These are phyloP conservation scores for Noctuana brunneofusca DNA, from an alignment of 2,888 invertebrate genomes.

Conservation along the genomic window DNA sequence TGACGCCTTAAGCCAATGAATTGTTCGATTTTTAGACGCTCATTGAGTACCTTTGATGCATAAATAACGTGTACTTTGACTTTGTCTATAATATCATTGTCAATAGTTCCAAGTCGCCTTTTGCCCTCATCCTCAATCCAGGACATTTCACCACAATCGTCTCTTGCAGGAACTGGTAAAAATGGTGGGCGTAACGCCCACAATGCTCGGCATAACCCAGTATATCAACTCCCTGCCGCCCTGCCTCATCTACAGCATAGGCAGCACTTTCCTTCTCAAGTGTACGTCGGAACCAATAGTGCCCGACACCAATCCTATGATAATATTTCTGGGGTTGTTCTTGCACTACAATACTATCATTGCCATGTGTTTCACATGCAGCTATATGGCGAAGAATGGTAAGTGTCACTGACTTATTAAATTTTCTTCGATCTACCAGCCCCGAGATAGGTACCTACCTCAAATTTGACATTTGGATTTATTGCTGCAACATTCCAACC, in stretches of 20 bases:
- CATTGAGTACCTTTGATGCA: too few species aligned
- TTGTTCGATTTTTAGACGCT: too few species aligned
- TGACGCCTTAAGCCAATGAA: too few species aligned
- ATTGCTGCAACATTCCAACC: too few species aligned
- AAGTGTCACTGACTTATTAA: conserved; percentile 40
- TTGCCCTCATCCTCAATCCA: not conserved
- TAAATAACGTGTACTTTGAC: too few species aligned
- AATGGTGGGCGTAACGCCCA: conserved; percentile 88
- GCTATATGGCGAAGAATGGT: conserved; percentile 86
- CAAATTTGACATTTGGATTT: too few species aligned
- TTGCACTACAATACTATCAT: conserved; percentile 84
- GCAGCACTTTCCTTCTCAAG: conserved; percentile 64
- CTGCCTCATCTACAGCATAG: conserved; percentile 74
- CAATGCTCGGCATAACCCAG: conserved; percentile 86
- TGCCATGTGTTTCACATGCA: conserved; percentile 83
- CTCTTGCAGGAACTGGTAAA: conserved; percentile 87
- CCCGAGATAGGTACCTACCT: too few species aligned
- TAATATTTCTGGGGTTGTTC: conserved; percentile 83
- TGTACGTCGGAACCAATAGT: conserved; percentile 69
- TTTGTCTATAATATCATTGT: too few species aligned
- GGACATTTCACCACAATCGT: not conserved
- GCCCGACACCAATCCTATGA: conserved; percentile 71
- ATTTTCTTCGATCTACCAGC: too few species aligned
- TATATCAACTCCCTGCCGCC: conserved; percentile 84
- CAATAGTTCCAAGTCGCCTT: not conserved